These are phyloP conservation scores for Morbakka virulenta DNA, from an alignment of 30 jellyfish, hydroid and myxozoan species.

Conservation along the genomic window DNA sequence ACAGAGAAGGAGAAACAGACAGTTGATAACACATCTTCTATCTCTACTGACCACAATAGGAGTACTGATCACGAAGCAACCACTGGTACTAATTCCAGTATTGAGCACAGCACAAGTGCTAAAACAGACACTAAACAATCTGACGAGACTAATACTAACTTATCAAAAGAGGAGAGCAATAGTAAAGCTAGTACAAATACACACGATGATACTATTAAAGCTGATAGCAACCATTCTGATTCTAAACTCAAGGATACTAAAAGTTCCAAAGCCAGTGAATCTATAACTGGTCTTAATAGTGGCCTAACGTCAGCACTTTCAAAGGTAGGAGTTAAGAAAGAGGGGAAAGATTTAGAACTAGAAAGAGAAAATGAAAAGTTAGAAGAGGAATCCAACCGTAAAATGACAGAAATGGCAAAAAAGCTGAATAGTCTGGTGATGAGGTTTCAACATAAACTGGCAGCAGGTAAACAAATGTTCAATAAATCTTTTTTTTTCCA, in stretches of 20 bases:
- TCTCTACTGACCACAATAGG: no score
- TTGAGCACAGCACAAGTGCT: not conserved
- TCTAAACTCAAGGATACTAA: not conserved
- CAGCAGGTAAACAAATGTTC: conserved; percentile 69
- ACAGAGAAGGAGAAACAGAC: not conserved
- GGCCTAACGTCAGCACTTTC: not conserved
- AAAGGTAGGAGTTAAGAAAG: not conserved
- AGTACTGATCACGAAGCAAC: not conserved
- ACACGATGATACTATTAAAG: no score
- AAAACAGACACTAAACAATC: no score
- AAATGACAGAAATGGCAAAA: conserved; percentile 95
- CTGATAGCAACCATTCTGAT: no score
- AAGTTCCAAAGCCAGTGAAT: not conserved
- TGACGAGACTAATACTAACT: no score
- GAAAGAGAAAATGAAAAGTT: conserved; percentile 48
- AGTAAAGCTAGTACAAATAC: not conserved
- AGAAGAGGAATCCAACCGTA: conserved; percentile 82
- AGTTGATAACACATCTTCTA: not conserved
- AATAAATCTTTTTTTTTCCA: no score
- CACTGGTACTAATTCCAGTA: not conserved
- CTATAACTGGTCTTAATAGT: not conserved
- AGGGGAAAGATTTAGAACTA: conserved; percentile 4
- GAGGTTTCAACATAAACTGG: conserved; percentile 80
- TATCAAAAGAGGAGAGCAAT: no score
- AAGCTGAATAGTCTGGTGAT: conserved; percentile 73